Evolutionary conservation across 2,797 vertebrate species (phyloP).

Genomic region (Pangasius macronema): DNA sequence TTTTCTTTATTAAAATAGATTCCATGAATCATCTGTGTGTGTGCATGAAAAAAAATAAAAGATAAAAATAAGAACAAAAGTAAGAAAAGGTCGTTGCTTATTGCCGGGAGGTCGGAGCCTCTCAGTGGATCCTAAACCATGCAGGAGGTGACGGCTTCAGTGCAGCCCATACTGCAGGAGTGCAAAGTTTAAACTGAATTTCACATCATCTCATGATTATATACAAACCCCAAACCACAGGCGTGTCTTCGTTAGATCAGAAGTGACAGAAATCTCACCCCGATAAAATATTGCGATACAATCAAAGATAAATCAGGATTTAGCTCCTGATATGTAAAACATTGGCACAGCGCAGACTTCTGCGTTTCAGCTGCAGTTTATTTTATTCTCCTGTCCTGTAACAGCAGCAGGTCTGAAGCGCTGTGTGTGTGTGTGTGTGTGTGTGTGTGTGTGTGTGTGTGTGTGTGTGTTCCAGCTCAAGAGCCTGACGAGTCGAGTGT

Average conservation of each 20-base stretch:
- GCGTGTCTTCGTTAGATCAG: neutral
- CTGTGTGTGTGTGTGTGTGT: neutral
- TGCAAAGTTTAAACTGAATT: neutral
- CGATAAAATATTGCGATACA: neutral
- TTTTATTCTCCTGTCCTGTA: neutral
- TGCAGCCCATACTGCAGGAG: neutral
- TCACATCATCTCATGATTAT: neutral
- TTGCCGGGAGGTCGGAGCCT: neutral
- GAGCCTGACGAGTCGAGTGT: conserved; percentile 56
- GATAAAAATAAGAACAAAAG: neutral
- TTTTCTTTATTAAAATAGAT: conserved; percentile 24
- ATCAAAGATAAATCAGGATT: neutral
- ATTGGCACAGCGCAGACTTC: neutral
- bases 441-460: neutral
- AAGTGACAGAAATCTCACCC: neutral
- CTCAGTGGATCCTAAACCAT: neutral
- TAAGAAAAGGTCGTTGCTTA: neutral
- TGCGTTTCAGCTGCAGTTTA: neutral
- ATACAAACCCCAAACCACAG: neutral
- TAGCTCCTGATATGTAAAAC: neutral
- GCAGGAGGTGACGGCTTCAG: neutral
- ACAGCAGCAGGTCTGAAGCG: neutral
- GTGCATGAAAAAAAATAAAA: neutral
- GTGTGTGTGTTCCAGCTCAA: neutral
- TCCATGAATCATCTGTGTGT: neutral